Conservation (phyloP, 92 coral and sea anemone species). For the Hydrozoanthus gracilis region DNA sequence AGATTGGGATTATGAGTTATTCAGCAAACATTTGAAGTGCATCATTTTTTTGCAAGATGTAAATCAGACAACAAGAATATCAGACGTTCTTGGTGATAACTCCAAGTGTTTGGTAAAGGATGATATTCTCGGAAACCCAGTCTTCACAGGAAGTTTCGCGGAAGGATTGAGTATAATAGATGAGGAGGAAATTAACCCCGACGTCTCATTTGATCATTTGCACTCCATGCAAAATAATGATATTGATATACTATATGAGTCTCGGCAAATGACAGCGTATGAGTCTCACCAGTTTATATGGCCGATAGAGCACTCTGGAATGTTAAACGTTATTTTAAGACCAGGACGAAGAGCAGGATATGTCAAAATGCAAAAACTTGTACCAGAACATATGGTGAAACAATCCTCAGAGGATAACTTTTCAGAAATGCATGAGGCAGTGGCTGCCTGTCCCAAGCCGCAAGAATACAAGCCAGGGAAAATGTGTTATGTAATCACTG, state of each 20-base stretch:
- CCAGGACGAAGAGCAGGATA: conserved; percentile 11
- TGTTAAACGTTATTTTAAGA: conserved; percentile 3
- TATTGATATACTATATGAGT: conserved; percentile 7
- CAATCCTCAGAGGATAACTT: neutral
- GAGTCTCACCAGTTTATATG: neutral
- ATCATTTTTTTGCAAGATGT: conserved; percentile 13
- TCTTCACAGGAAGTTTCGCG: conserved; percentile 12
- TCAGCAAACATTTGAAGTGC: conserved; percentile 26
- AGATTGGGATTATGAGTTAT: neutral
- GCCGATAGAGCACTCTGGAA: conserved; percentile 8
- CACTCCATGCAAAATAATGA: neutral
- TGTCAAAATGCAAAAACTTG: conserved; percentile 3
- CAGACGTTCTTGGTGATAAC: conserved; percentile 20
- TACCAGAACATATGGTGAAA: neutral
- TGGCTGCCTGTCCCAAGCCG: neutral
- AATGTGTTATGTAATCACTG: neutral
- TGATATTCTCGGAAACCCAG: neutral
- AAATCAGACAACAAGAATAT: conserved; percentile 11
- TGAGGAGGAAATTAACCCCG: neutral
- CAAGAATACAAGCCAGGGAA: neutral
- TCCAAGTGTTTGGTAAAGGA: conserved; percentile 13
- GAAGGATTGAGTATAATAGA: conserved; percentile 11
- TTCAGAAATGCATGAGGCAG: neutral
- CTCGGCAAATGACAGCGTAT: neutral
- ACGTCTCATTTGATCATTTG: neutral